Evolutionary conservation across 2,888 invertebrate species (phyloP), one percentile per base, ranked within the genome.

Genomic region (Leptarthrus brevirostris): DNA sequence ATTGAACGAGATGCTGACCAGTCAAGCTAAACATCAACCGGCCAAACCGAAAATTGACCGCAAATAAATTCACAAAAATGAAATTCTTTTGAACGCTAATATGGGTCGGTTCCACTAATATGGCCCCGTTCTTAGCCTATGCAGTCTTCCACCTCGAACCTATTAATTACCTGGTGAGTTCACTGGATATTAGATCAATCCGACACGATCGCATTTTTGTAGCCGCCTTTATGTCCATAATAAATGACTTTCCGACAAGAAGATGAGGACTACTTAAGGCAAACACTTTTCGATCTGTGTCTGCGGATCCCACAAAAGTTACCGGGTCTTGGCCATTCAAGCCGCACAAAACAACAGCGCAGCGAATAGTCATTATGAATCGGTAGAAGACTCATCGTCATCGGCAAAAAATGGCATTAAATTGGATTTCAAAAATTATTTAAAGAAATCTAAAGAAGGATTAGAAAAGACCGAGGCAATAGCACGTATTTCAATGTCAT

Each of bases 401-500:
- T 47, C 44, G 24, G 64, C 44, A 64, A 64, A 64, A 64, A 64
- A 24, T 22, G 24, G 64, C 64, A 64, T 64, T 64, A 64, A 64
- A 64, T 64, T 64, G 64, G 64, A 64, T 64, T 64, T 64, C 14
- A 47, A 64, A 64, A 64, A 64, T 44, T 64, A 44, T 44, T 64
- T 64, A 64, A 64, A 64, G 47, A 40, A 64, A 64, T 36, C 64
- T 6, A 64, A 47, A 47, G 64, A 24, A 64, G 64, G 64, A 64
- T 64, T 64, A 40, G 20, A 49, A 49, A 18, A 24, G 64, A 22
- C 47, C 47, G 44, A 36, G 47, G 8, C 24, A 44, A 6, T 36
- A 64, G 44, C 64, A 64, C 64, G 64, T 64, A 64, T 64, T 44
- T 64, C 64, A 64, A 64, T 64, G 64, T 64, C 64, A 64, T 64